Base-by-base conservation (phyloP, 2,888 invertebrate species). In the Seladonia tumulorum region DNA sequence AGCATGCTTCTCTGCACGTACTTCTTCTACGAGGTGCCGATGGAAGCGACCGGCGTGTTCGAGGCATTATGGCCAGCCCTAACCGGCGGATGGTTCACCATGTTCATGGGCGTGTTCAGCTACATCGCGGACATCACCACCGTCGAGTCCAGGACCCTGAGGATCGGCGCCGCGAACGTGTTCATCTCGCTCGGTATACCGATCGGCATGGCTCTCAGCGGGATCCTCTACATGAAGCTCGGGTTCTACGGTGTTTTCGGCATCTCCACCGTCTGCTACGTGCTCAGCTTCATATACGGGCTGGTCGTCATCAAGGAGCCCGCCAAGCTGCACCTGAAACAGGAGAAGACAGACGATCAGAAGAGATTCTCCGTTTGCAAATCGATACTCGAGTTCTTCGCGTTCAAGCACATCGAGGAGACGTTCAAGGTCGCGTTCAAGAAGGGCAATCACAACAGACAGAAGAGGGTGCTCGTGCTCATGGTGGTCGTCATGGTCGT, bases 101-200 rank as follows among this genome's bases (percentile, higher is more conserved):
- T 98, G 98, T 97, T 98, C 91, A 98, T 98, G 98, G 98, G 98
- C 35, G 97, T 98, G 88, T 98, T 98, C 95, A 98, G 98, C 95
- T 98, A 98, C 94, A 97, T 99, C 83, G 98, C 97, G 2, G 98
- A 98, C 93, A 97, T 98, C 25, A 98, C 98, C 5, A 97, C 97
- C 4, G 97, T 97, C 87, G 97, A 98, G 94, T 97, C 97, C 91
- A 96, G 98, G 90, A 98, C 98, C 39, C 96, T 98, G 73, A 95
- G 98, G 87, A 98, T 99, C 91, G 98, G 98, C 45, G 97, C 98
- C 77, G 97, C 98, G 88, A 99, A 99, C 95, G 96, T 98, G 12
- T 98, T 98, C 95, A 97, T 98, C 91, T 98, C 98, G 1, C 95
- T 98, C 73, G 98, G 98, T 42, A 97, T 98, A 81, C 98, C 98